phyloP scores from a whole-genome alignment of 64 coral and sea anemone species.

The Anthopleura sola region DNA sequence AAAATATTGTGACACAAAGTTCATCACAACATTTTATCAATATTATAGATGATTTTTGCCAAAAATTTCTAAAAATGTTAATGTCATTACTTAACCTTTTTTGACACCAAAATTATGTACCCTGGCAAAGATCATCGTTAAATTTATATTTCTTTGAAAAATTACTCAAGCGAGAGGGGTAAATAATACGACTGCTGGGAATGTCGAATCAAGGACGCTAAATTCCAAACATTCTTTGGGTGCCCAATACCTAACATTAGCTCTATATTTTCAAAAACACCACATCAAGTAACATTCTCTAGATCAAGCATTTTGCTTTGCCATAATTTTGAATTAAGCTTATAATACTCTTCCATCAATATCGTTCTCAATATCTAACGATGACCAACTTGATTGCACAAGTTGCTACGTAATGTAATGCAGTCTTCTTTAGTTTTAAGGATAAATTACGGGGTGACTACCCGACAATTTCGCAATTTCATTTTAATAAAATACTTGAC shows the following conservation, averaged over 20 bases:
- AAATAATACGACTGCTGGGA: not conserved
- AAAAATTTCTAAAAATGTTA: too few species aligned
- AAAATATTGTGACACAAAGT: too few species aligned
- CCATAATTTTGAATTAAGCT: not conserved
- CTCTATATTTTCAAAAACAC: not conserved
- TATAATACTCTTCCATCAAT: not conserved
- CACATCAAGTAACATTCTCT: not conserved
- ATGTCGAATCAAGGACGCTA: not conserved
- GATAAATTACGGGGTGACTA: not conserved
- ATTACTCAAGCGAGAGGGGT: not conserved
- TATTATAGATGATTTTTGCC: too few species aligned
- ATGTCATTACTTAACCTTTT: not conserved
- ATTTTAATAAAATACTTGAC: not conserved
- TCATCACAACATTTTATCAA: too few species aligned
- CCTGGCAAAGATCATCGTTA: not conserved
- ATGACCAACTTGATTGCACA: not conserved
- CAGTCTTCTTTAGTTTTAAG: not conserved
- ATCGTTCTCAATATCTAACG: not conserved
- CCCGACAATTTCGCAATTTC: not conserved
- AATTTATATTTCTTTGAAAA: not conserved
- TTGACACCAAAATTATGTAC: too few species aligned
- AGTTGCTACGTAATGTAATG: not conserved
- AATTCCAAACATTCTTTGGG: conserved; percentile 26
- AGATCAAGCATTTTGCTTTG: not conserved
- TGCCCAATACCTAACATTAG: not conserved